phyloP scores from a whole-genome alignment of 2,797 vertebrate species.

The Lemur catta region DNA sequence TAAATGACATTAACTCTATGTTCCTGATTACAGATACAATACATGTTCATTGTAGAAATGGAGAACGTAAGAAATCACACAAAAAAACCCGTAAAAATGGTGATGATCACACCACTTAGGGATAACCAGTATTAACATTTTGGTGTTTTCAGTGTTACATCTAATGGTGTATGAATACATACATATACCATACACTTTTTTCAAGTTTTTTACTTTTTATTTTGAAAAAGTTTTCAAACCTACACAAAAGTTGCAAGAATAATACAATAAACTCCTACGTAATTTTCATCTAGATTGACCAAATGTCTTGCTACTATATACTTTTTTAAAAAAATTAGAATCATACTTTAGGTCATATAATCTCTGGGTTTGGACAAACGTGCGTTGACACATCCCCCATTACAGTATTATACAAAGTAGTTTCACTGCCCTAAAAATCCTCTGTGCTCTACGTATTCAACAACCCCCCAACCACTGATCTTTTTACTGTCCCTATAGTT shows the following conservation, averaged over 20 bases:
- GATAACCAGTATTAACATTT: not conserved
- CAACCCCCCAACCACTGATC: too few relatives aligned
- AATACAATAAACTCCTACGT: not conserved
- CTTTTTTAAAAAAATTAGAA: not conserved
- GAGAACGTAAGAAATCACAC: not conserved
- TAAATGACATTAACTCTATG: not conserved
- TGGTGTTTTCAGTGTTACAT: not conserved
- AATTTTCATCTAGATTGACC: not conserved
- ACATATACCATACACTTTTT: not conserved
- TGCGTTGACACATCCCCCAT: accelerated
- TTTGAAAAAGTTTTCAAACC: not conserved
- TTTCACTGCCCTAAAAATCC: not conserved
- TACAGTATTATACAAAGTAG: too few relatives aligned
- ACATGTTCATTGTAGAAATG: not conserved
- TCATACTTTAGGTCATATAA: not conserved
- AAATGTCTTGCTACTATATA: not conserved
- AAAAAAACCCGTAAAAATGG: not conserved
- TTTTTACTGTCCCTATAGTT: not conserved
- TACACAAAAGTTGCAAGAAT: not conserved
- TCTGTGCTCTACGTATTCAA: not conserved
- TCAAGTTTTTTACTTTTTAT: not conserved
- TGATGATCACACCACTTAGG: not conserved
- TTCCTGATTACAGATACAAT: not conserved
- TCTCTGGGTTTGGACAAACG: not conserved
- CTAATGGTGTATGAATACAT: not conserved